A percentile compares a stretch with the other conserved stretches of the same genome.
These are phyloP conservation scores for Gallinago solitaria DNA, from an alignment of 2,797 vertebrate genomes.

Conservation along the genomic window DNA sequence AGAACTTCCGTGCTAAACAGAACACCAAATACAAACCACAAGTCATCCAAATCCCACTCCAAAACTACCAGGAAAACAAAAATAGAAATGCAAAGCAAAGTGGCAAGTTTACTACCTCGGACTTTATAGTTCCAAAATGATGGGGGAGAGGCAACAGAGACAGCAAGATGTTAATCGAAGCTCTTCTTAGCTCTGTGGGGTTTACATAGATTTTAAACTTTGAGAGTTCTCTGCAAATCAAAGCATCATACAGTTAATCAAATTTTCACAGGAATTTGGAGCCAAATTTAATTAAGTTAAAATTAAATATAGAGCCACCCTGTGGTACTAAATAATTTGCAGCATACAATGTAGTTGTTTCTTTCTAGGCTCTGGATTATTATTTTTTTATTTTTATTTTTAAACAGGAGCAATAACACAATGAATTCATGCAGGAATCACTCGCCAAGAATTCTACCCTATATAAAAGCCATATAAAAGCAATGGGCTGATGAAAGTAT, in stretches of 20 bases:
- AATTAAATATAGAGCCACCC: background rate
- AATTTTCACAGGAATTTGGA: background rate
- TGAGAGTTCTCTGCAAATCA: slow-evolving; percentile 85
- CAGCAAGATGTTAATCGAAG: slow-evolving; percentile 90
- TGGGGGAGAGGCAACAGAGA: slow-evolving; percentile 90
- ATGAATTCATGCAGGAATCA: background rate
- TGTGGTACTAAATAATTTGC: background rate
- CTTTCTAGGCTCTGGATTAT: background rate
- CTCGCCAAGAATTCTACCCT: background rate
- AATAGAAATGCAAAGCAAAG: background rate
- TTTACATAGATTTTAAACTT: slow-evolving; percentile 92
- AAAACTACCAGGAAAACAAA: background rate
- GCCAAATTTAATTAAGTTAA: background rate
- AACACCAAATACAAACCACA: background rate
- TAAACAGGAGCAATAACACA: background rate
- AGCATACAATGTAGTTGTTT: background rate
- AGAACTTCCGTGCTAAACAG: background rate
- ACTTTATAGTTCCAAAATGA: slow-evolving; percentile 89
- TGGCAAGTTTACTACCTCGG: slow-evolving; percentile 79
- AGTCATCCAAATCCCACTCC: background rate
- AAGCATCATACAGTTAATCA: slow-evolving; percentile 31
- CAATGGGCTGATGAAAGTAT: background rate
- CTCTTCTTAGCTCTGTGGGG: slow-evolving; percentile 88
- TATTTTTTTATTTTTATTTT: background rate
- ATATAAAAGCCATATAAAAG: background rate